Evolutionary conservation across 2,797 vertebrate species (phyloP).

Genomic region (Anas georgica): DNA sequence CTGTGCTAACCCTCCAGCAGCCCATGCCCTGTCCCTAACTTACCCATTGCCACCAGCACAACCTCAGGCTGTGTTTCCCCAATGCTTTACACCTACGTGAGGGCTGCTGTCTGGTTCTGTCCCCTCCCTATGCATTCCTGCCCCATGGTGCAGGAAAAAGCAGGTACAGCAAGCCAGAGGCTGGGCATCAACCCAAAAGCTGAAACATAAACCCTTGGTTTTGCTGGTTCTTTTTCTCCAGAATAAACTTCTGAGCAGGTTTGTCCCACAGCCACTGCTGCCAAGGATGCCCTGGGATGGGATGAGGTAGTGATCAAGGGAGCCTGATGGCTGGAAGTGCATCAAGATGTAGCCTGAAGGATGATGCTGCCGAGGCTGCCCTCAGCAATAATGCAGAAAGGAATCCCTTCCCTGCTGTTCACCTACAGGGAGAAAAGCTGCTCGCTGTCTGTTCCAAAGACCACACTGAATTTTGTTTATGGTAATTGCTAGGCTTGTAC

Average conservation of each 20-base stretch:
- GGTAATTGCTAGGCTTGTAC: not conserved
- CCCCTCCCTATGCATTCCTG: rapidly evolving
- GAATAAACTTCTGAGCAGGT: not conserved
- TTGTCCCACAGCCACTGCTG: not conserved
- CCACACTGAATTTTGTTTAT: not conserved
- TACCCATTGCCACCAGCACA: not conserved
- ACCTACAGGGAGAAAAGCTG: not conserved
- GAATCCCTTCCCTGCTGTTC: not conserved
- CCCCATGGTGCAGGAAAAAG: not conserved
- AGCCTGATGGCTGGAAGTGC: not conserved
- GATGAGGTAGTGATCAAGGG: rapidly evolving
- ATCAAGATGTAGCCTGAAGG: not conserved
- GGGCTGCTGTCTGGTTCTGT: not conserved
- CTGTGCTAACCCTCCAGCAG: not conserved
- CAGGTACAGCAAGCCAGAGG: not conserved
- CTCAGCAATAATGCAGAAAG: not conserved
- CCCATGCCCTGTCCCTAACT: not conserved
- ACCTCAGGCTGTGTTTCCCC: not conserved
- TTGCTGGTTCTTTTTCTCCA: not conserved
- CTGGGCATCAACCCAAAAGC: not conserved
- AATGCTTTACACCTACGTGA: not conserved
- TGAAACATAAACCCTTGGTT: not conserved
- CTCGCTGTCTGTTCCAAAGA: not conserved
- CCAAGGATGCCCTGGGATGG: not conserved
- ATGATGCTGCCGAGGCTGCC: not conserved